phyloP scores from a whole-genome alignment of 1,140 invertebrate species.

The Sinella curviseta region DNA sequence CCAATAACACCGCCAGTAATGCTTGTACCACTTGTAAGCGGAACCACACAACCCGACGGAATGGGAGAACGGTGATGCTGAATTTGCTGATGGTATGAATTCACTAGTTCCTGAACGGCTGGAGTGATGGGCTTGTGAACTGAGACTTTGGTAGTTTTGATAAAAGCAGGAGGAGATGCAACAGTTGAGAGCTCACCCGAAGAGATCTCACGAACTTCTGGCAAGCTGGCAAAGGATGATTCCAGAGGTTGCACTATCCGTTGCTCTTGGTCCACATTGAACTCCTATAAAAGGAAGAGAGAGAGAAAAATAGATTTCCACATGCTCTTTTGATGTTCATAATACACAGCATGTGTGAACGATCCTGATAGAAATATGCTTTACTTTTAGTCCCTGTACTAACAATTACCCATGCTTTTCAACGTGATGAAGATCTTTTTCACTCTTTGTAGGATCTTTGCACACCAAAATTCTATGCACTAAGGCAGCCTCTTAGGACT shows the following conservation, averaged over 20 bases:
- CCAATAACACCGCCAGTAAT: neutral
- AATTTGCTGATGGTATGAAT: neutral
- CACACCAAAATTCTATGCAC: too few relatives aligned
- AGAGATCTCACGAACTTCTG: conserved; percentile 37
- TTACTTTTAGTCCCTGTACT: too few relatives aligned
- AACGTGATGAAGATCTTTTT: too few relatives aligned
- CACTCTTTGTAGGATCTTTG: too few relatives aligned
- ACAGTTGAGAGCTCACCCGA: conserved; percentile 23
- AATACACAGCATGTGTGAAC: neutral
- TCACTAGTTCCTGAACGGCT: neutral
- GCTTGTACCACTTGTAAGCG: neutral
- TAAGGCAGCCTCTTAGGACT: too few relatives aligned
- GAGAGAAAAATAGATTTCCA: neutral
- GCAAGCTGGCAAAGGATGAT: conserved; percentile 40
- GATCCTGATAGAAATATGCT: too few relatives aligned
- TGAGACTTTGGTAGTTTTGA: neutral
- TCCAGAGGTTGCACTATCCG: conserved; percentile 61
- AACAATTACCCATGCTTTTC: too few relatives aligned
- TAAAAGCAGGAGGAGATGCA: conserved; percentile 1
- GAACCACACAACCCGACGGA: neutral
- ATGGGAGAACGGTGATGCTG: neutral
- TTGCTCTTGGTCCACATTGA: conserved; percentile 66
- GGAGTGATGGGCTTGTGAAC: neutral
- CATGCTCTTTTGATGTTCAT: neutral
- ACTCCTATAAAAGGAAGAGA: conserved; percentile 59